These are phyloP conservation scores for Aphaenogaster floridana DNA, from an alignment of 1,140 invertebrate genomes.

Conservation along the genomic window DNA sequence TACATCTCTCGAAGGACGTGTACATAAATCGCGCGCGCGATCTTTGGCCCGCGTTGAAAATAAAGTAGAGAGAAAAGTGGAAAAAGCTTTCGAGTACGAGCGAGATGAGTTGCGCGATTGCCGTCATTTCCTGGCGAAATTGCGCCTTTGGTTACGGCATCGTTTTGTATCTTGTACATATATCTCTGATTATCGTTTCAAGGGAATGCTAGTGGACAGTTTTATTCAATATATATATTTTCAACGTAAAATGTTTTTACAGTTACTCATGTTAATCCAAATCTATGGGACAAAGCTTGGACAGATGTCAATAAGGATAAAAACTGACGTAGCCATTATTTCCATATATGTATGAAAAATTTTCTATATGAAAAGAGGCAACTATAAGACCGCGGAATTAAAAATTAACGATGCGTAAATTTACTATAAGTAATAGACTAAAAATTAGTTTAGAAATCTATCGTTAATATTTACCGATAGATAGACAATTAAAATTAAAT, in stretches of 20 bases:
- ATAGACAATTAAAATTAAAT: background rate
- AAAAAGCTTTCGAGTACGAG: conserved; percentile 17
- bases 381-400: background rate
- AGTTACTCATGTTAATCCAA: background rate
- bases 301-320: background rate
- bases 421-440: background rate
- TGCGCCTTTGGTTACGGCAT: conserved; percentile 64
- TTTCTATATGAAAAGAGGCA: background rate
- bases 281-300: background rate
- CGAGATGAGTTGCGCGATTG: conserved; percentile 53
- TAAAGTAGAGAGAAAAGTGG: conserved; percentile 14
- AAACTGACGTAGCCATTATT: conserved; percentile 3
- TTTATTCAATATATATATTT: conserved; percentile 25
- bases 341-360: background rate
- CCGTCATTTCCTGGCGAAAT: conserved; percentile 67
- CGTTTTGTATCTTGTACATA: conserved; percentile 26
- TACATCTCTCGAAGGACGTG: conserved; percentile 59
- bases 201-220: conserved; percentile 23
- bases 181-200: conserved; percentile 36
- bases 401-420: background rate
- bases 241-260: background rate
- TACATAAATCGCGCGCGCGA: conserved; percentile 62
- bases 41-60: conserved; percentile 49
- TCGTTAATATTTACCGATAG: background rate
- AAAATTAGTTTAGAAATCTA: background rate